Evolutionary conservation across 2,888 invertebrate genomes (phyloP).

Genomic region (Nezara viridula): DNA sequence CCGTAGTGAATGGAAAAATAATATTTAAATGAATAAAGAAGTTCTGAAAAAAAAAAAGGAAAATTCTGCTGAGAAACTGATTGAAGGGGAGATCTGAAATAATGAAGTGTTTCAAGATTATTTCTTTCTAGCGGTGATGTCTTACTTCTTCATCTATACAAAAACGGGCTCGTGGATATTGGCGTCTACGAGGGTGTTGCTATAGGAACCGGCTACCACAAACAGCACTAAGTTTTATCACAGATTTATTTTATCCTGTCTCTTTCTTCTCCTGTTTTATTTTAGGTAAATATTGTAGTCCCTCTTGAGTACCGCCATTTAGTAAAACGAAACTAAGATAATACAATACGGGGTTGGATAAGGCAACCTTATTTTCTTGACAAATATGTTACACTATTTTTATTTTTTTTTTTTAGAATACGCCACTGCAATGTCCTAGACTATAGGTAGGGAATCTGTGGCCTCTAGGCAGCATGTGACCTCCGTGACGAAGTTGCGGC

Average conservation of each 20-base stretch:
- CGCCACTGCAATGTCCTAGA: no score
- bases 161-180: background rate
- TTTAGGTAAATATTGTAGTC: slow-evolving; percentile 34
- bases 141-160: slow-evolving; percentile 22
- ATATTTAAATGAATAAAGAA: background rate
- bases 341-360: background rate
- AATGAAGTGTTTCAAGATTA: slow-evolving; percentile 27
- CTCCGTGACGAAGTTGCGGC: no score
- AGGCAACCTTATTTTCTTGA: background rate
- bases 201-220: background rate
- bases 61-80: slow-evolving; percentile 25
- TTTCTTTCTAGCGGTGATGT: slow-evolving; percentile 13
- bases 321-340: background rate
- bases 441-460: no score
- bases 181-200: slow-evolving; percentile 32
- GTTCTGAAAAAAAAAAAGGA: background rate
- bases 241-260: slow-evolving; percentile 35
- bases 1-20: background rate
- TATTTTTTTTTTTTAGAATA: no score
- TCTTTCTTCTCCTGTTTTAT: slow-evolving; percentile 10
- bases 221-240: slow-evolving; percentile 12
- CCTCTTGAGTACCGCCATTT: background rate
- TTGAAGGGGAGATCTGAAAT: slow-evolving; percentile 26
- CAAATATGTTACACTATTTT: no score
- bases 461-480: no score